Conservation (phyloP, 1,140 invertebrate genomes). For the Drusus annulatus region DNA sequence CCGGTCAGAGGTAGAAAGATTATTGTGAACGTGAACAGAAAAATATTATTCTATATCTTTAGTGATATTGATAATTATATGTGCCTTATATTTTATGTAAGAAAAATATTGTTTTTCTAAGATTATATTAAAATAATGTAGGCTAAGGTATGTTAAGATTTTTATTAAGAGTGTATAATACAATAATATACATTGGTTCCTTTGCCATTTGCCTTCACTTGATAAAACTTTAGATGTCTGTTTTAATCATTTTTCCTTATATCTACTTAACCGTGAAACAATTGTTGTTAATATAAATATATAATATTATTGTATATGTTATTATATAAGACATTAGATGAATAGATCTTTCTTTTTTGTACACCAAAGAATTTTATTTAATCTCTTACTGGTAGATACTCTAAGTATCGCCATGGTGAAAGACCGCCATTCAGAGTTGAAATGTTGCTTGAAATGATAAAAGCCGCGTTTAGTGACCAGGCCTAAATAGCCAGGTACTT, state of each 20-base stretch:
- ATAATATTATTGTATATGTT: neutral
- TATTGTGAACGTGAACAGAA: too few species aligned
- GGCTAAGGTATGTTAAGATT: neutral
- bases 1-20: neutral
- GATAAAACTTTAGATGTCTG: neutral
- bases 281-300: conserved; percentile 11
- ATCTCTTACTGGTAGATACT: too few species aligned
- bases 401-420: too few species aligned
- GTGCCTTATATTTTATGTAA: conserved; percentile 3
- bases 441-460: too few species aligned
- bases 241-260: neutral
- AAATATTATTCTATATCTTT: too few species aligned
- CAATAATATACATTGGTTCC: too few species aligned
- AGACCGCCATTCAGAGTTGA: too few species aligned
- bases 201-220: neutral
- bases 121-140: neutral
- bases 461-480: too few species aligned
- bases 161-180: neutral
- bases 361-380: neutral
- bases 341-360: conserved; percentile 8
- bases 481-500: too few species aligned
- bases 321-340: conserved; percentile 26
- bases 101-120: neutral
- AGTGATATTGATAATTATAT: neutral
- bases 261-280: conserved; percentile 7